Conservation (phyloP, 2,888 invertebrate species). For the Tiliacea aurago region DNA sequence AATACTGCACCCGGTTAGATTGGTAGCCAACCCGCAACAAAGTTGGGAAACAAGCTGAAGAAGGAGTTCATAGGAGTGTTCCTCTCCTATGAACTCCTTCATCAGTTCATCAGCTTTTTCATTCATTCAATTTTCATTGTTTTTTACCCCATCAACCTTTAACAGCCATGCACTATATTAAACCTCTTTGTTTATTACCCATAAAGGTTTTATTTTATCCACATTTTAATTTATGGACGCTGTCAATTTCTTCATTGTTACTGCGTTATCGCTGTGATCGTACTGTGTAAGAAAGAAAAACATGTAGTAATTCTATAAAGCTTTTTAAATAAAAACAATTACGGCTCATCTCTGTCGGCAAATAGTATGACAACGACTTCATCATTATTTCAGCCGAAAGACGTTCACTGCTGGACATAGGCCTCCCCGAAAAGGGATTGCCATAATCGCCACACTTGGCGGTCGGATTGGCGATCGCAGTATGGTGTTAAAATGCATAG, state of each 20-base stretch:
- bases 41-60: background rate
- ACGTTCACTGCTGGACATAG: too few species aligned
- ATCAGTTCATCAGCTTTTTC: too few species aligned
- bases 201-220: slow-evolving; percentile 48
- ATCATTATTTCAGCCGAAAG: too few species aligned
- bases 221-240: slow-evolving; percentile 45
- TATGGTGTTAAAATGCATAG: too few species aligned
- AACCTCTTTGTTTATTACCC: slow-evolving; percentile 24
- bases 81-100: too few species aligned
- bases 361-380: background rate
- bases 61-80: background rate
- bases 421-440: too few species aligned
- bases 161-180: slow-evolving; percentile 17
- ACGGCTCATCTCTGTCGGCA: background rate
- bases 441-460: too few species aligned
- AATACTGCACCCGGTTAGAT: too few species aligned
- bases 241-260: slow-evolving; percentile 45
- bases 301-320: background rate
- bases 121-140: slow-evolving; percentile 21
- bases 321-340: background rate
- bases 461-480: too few species aligned
- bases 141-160: slow-evolving; percentile 10
- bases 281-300: slow-evolving; percentile 12
- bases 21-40: background rate
- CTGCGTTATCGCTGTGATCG: slow-evolving; percentile 5